Base-by-base conservation (phyloP, 1,140 invertebrate genomes). In the Holotrichia oblita region DNA sequence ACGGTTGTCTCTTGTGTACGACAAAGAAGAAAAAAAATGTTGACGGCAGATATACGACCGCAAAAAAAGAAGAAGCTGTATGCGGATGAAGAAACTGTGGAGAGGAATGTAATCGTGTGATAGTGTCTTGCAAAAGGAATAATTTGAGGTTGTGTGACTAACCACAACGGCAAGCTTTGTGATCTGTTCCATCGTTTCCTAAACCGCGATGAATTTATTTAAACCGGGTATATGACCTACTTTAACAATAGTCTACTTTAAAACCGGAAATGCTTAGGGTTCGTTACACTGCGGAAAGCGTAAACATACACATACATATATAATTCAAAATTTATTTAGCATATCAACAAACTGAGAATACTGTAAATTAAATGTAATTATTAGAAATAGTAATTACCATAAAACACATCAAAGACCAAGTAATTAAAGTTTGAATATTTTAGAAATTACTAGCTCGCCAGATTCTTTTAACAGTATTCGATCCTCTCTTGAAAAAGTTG, bases 1-100 rank as follows among this genome's bases (percentile, higher is more conserved):
- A 34, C 61, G 61, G 6, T 34, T 69, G 61, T 69, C 61, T 69
- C 61, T 34, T 17, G 20, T 27, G 7, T 69, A 34, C 61, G 61
- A 69, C 61, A 27, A 27, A 69, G 61, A 34, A 69, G 14, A n/a
- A n/a, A 34, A 34, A 34, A 34, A 69, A 24, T 17, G 17, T 17
- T 17, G 17, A 64, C 8, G 44, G 17, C 6, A 17, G 48, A 55
- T 55, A 55, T 55, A 55, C 48, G 17, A 55, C 14, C n/a, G 17
- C 14, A 55, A 55, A 17, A n/a, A 55, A 55, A 44, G 14, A 55
- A n/a, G 12, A 6, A 7, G 14, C n/a, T n/a, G 48, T 55, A 17
- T 17, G 48, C 48, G 48, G 6, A 17, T n/a, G 48, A 34, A 14
- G 48, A 55, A 55, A 55, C 14, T 0, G 48, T 6, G 14, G 48